Base-by-base conservation (phyloP, 2,113 vertebrate genomes). In the Lethenteron camtschaticum region DNA sequence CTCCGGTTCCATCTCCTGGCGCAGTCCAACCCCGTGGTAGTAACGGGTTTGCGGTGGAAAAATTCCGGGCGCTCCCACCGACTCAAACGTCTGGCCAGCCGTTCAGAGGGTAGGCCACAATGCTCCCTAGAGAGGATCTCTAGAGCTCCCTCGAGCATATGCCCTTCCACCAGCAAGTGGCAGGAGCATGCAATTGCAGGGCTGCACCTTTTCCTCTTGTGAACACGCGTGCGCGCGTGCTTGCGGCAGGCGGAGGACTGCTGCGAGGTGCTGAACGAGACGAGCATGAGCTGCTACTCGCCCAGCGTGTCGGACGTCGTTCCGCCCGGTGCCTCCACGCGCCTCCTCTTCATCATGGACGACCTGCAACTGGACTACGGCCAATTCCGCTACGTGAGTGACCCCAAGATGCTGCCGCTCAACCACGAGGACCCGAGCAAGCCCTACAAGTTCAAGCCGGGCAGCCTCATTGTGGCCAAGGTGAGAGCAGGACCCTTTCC, bases 281-380 rank as follows among this genome's bases (percentile, higher is more conserved):
- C 8, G 24, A 66, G 8, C n/a, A 66, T 66, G 63, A 66, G 8
- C 8, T 66, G 63, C 63, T 24, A 66, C n/a, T 66, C 63, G 24
- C 63, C 63, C n/a, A 66, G 24, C 8, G 11, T 66, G n/a, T 66
- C 63, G 24, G 63, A 2, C 8, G 63, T 66, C 9, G 24, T n/a
- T 8, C n/a, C n/a, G 24, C 76, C 76, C 0, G 73, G 74, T 0
- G 75, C 75, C 2, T 72, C 79, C 3, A 77, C 72, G 41, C 77
- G 80, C 0, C 79, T 87, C 12, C 83, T 85, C 79, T 89, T 91
- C 69, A 76, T 81, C 71, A 76, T 91, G 68, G 87, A 90, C 74
- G 86, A 87, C 2, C 74, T 90, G 73, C 76, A 73, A 2, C 78
- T 88, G 68, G 76, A 85, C 74, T 90, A 81, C 5, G 74, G 78